Evolutionary conservation across 2,888 invertebrate genomes (phyloP), one percentile per base, ranked within the genome.

Genomic region (Tetramorium bicarinatum): DNA sequence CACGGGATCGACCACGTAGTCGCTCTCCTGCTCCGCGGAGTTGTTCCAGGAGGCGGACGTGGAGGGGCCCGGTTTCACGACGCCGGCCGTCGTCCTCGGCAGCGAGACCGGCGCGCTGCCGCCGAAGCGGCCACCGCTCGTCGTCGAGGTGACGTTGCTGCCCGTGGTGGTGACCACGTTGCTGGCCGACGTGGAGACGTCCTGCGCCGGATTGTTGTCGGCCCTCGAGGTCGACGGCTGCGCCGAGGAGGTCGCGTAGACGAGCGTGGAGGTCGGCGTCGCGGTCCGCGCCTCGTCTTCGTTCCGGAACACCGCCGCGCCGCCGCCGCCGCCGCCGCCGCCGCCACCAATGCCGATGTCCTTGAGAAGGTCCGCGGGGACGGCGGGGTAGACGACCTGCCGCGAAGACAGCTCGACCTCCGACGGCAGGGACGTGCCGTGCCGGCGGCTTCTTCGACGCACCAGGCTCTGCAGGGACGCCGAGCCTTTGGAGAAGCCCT

Each of bases 1-100:
- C 7, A 92, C 93, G 9, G 94, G 91, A 88, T 94, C 94, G 67
- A 94, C 93, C 38, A 94, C 93, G 87, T 93, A 94, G 80, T 92
- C 93, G 34, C 87, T 83, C 76, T 94, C 91, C 88, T 93, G 93
- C 29, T 92, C 91, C 15, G 90, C 90, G 72, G 91, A 92, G 75
- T 84, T 92, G 87, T 89, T 93, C 7, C 92, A 91, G 7, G 93
- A 90, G 8, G 75, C 52, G 2, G 75, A 62, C 8, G 91, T 90
- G 13, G 93, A 92, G 0, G 92, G 90, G 18, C 89, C 87, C 1
- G 88, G 85, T n/a, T 87, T 85, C 66, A 66, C 82, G 21, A 81
- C 87, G 52, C 87, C 84, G n/a, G 84, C 84, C 13, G 86, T 77
- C 13, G 86, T 77, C 52, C 85, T 77, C 62, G 84, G 34, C 8